Evolutionary conservation across 2,888 invertebrate genomes (phyloP).

Genomic region (Chymomyza procnemis): DNA sequence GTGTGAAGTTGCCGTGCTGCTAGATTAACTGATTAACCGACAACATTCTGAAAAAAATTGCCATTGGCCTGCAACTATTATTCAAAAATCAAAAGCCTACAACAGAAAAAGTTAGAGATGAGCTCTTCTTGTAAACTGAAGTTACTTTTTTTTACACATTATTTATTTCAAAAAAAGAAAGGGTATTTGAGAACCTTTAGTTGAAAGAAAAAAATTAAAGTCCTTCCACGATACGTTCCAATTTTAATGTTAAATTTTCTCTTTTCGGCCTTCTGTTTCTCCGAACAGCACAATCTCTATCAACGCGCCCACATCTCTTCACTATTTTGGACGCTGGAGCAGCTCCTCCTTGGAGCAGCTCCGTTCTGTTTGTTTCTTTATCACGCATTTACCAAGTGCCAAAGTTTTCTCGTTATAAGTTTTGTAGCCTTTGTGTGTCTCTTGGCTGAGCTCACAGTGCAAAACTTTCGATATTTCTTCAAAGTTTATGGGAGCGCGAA

Average conservation of each 20-base stretch:
- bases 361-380: slow-evolving; percentile 73
- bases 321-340: slow-evolving; percentile 42
- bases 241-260: neutral
- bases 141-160: no score
- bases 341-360: slow-evolving; percentile 9
- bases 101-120: no score
- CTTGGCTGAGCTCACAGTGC: slow-evolving; percentile 62
- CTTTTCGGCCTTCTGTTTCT: slow-evolving; percentile 12
- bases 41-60: no score
- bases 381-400: slow-evolving; percentile 78
- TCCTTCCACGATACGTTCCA: neutral
- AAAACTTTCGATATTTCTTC: slow-evolving; percentile 75
- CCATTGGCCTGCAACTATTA: no score
- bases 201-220: neutral
- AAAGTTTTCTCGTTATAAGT: slow-evolving; percentile 80
- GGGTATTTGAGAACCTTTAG: neutral
- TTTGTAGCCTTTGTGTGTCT: slow-evolving; percentile 74
- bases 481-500: slow-evolving; percentile 59
- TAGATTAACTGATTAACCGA: no score
- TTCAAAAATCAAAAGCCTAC: no score
- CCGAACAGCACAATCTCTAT: slow-evolving; percentile 46
- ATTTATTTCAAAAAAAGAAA: no score
- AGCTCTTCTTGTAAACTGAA: no score
- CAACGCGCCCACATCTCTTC: slow-evolving; percentile 63
- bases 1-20: no score